phyloP scores from a whole-genome alignment of 2,888 invertebrate species.

The Ecdyonurus torrentis region DNA sequence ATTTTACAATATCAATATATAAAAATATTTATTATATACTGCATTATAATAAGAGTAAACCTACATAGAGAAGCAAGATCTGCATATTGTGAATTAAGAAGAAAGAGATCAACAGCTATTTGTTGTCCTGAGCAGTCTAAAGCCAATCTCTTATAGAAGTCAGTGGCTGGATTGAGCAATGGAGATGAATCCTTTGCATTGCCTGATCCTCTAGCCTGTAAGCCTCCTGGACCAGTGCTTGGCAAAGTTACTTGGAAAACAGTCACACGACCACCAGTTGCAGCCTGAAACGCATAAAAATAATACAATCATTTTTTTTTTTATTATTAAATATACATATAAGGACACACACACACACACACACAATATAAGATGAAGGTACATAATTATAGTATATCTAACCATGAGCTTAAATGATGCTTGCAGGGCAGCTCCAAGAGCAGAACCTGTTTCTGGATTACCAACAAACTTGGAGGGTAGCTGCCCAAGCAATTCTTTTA shows the following conservation, averaged over 20 bases:
- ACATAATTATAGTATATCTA: constrained; percentile 16
- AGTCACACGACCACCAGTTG: constrained; percentile 87
- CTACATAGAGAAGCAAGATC: constrained; percentile 86
- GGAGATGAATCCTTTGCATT: constrained; percentile 47
- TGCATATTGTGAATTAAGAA: constrained; percentile 81
- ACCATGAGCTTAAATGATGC: constrained; percentile 85
- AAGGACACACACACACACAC: background rate
- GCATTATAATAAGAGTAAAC: constrained; percentile 24
- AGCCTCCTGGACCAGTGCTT: constrained; percentile 72
- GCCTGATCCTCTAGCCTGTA: constrained; percentile 50
- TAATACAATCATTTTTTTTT: background rate
- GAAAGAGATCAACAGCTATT: constrained; percentile 87
- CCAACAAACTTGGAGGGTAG: constrained; percentile 54
- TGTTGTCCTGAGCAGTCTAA: constrained; percentile 94
- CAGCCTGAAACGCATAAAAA: constrained; percentile 36
- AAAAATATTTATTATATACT: background rate
- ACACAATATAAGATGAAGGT: background rate
- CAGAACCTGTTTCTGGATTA: constrained; percentile 52
- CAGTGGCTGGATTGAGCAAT: constrained; percentile 83
- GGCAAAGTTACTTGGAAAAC: constrained; percentile 86
- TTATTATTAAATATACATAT: background rate
- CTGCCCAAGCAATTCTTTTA: constrained; percentile 55
- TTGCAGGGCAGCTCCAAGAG: constrained; percentile 84
- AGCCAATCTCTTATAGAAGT: constrained; percentile 93
- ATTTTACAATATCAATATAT: background rate